These are phyloP conservation scores for Dicyrtoma fusca DNA, from an alignment of 2,888 invertebrate genomes.

Conservation along the genomic window DNA sequence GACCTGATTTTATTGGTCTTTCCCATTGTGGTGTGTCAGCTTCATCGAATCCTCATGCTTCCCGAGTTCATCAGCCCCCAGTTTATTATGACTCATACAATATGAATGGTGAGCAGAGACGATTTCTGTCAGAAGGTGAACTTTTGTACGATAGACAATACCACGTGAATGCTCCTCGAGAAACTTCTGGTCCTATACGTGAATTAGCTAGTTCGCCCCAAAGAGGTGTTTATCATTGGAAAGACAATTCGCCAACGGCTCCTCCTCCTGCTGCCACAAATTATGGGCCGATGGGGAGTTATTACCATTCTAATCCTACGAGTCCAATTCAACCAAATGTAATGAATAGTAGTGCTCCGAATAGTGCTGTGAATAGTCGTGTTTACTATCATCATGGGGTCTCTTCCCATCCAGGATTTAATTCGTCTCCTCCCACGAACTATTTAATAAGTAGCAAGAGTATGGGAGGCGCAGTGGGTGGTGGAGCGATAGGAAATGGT, in stretches of 20 bases:
- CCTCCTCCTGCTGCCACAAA: constrained; percentile 60
- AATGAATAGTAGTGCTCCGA: constrained; percentile 46
- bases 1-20: constrained; percentile 85
- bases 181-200: constrained; percentile 75
- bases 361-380: constrained; percentile 58
- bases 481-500: too few species aligned
- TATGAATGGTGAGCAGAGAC: constrained; percentile 63
- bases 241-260: constrained; percentile 71
- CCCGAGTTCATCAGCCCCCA: constrained; percentile 59
- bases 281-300: constrained; percentile 59
- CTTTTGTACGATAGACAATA: constrained; percentile 63
- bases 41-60: constrained; percentile 45
- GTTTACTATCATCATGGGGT: constrained; percentile 51
- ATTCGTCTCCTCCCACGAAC: constrained; percentile 46
- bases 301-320: constrained; percentile 73
- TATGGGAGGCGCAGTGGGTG: constrained; percentile 13
- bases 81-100: constrained; percentile 59
- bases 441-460: constrained; percentile 27
- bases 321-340: constrained; percentile 68
- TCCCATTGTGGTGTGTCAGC: constrained; percentile 57
- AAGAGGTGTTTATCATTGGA: constrained; percentile 78
- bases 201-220: constrained; percentile 87
- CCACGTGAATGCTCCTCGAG: constrained; percentile 35
- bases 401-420: constrained; percentile 48
- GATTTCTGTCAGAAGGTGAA: constrained; percentile 82